Conservation (phyloP, 2,113 vertebrate species). For the Melospiza georgiana region DNA sequence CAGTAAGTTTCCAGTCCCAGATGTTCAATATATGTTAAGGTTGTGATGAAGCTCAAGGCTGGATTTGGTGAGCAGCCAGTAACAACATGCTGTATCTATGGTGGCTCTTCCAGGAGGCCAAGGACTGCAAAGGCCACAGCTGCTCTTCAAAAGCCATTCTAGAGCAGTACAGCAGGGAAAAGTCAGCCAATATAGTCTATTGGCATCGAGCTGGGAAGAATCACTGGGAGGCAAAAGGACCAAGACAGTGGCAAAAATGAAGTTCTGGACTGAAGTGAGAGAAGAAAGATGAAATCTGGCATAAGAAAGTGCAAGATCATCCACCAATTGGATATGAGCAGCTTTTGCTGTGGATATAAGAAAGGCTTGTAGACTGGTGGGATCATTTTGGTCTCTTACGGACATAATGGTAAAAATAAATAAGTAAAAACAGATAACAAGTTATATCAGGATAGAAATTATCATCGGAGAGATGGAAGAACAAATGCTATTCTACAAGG, state of each 20-base stretch:
- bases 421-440: not conserved
- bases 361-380: not conserved
- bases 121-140: not conserved
- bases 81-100: accelerated
- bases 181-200: not conserved
- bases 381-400: not conserved
- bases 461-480: not conserved
- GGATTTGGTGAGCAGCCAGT: not conserved
- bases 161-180: not conserved
- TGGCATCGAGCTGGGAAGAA: not conserved
- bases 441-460: not conserved
- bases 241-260: not conserved
- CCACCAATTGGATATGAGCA: not conserved
- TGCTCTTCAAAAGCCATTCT: not conserved
- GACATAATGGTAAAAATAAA: not conserved
- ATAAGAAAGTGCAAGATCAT: not conserved
- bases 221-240: not conserved
- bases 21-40: not conserved
- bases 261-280: not conserved
- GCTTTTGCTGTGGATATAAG: not conserved
- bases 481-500: not conserved
- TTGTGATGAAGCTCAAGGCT: not conserved
- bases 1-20: not conserved
- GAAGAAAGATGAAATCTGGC: not conserved
- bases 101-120: not conserved